Evolutionary conservation across 2,113 vertebrate species (phyloP).

Genomic region (Microtus pennsylvanicus): DNA sequence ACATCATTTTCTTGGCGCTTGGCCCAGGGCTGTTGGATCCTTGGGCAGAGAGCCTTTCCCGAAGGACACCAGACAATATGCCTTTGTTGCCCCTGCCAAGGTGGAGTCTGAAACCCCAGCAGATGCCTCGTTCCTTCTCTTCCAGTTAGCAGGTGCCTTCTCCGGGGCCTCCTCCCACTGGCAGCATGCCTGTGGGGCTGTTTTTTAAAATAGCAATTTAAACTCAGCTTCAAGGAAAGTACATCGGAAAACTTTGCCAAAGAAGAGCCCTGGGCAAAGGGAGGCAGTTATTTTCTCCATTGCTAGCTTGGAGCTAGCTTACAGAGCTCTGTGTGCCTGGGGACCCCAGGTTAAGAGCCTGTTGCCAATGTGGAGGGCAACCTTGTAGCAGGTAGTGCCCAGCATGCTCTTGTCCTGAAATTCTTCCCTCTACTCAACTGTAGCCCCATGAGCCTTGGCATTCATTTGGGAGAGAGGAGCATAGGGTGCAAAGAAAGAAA

Average conservation of each 20-base stretch:
- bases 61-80: not conserved
- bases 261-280: not conserved
- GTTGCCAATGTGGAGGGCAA: not conserved
- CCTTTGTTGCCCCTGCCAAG: not conserved
- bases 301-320: not conserved
- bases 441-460: not conserved
- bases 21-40: slow-evolving; percentile 13
- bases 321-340: not conserved
- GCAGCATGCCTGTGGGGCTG: too few species aligned
- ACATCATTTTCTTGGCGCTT: not conserved
- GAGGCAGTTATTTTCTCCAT: not conserved
- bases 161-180: rapidly evolving
- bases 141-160: not conserved
- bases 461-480: not conserved
- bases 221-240: not conserved
- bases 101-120: not conserved
- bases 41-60: not conserved
- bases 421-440: not conserved
- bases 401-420: not conserved
- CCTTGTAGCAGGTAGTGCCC: not conserved
- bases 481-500: not conserved
- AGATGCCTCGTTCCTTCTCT: not conserved
- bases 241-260: not conserved
- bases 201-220: not conserved
- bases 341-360: not conserved